Conservation (phyloP, 2,888 invertebrate genomes). For the Galerucella pusilla region DNA sequence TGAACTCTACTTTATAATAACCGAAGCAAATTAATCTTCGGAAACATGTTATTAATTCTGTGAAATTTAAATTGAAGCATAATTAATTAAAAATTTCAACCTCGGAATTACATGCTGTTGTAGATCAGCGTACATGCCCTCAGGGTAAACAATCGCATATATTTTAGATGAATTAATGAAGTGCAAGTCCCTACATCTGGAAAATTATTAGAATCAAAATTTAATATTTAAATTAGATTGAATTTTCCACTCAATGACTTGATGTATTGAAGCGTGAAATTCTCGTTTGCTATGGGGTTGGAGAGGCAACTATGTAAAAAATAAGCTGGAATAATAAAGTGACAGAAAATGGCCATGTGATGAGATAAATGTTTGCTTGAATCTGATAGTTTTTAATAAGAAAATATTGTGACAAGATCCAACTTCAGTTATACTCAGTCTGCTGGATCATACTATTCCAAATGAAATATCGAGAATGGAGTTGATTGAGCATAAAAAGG, state of each 20-base stretch:
- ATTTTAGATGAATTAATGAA: conserved; percentile 20
- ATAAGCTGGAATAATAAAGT: not conserved
- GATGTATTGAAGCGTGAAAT: not conserved
- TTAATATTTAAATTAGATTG: conserved; percentile 16
- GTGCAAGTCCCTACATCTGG: conserved; percentile 16
- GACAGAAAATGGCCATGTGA: not conserved
- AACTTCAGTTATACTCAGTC: too few species aligned
- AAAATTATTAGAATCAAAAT: conserved; percentile 16
- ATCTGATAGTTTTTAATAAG: not conserved
- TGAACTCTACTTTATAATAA: too few species aligned
- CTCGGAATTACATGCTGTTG: not conserved
- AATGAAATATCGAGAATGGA: too few species aligned
- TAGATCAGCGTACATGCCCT: not conserved
- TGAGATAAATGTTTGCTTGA: not conserved
- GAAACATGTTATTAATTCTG: not conserved
- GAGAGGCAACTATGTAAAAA: not conserved
- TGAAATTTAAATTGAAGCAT: not conserved
- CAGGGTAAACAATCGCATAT: conserved; percentile 18
- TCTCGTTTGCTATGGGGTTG: conserved; percentile 5
- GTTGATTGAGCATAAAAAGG: too few species aligned
- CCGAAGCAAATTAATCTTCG: too few species aligned
- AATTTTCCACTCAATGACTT: conserved; percentile 2
- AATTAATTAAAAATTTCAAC: not conserved
- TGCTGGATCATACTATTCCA: too few species aligned
- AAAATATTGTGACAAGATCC: too few species aligned